Conservation (phyloP, 2,888 invertebrate genomes). For the Drosophila phalerata region DNA sequence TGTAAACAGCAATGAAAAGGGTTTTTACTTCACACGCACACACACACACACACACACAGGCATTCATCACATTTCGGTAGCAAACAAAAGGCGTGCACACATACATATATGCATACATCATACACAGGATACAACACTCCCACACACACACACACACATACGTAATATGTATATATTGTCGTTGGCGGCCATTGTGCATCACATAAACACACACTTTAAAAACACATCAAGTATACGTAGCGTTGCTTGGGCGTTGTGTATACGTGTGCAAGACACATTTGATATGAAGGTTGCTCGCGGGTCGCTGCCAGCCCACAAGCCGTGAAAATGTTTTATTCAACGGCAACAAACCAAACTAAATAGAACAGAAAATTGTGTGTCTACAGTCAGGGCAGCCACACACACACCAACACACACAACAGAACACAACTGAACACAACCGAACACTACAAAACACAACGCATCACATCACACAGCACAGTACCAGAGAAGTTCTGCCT, state of each 20-base stretch:
- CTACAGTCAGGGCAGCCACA: slow-evolving; percentile 44
- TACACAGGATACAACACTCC: slow-evolving; percentile 34
- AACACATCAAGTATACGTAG: slow-evolving; percentile 79
- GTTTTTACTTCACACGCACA: slow-evolving; percentile 61
- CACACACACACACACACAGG: slow-evolving; percentile 13
- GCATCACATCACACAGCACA: slow-evolving; percentile 13
- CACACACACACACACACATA: slow-evolving; percentile 16
- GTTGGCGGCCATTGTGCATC: slow-evolving; percentile 69
- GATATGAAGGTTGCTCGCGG: slow-evolving; percentile 77
- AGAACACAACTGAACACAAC: slow-evolving; percentile 23
- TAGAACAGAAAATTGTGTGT: slow-evolving; percentile 79
- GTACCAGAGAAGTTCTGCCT: slow-evolving; percentile 39
- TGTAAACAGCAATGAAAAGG: slow-evolving; percentile 80
- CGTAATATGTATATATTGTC: slow-evolving; percentile 33
- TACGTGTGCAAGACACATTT: slow-evolving; percentile 71
- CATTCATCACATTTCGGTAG: slow-evolving; percentile 42
- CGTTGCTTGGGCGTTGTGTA: slow-evolving; percentile 47
- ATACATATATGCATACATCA: slow-evolving; percentile 64
- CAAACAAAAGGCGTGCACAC: slow-evolving; percentile 71
- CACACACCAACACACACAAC: slow-evolving; percentile 10
- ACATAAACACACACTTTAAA: slow-evolving; percentile 81
- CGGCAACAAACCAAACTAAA: slow-evolving; percentile 81
- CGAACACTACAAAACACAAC: slow-evolving; percentile 14
- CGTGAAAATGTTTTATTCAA: slow-evolving; percentile 83
- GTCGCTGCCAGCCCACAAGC: slow-evolving; percentile 70